A percentile compares a stretch with the other conserved stretches of the same genome.
Conservation (phyloP, 2,888 invertebrate genomes). For the Geophilus truncorum region DNA sequence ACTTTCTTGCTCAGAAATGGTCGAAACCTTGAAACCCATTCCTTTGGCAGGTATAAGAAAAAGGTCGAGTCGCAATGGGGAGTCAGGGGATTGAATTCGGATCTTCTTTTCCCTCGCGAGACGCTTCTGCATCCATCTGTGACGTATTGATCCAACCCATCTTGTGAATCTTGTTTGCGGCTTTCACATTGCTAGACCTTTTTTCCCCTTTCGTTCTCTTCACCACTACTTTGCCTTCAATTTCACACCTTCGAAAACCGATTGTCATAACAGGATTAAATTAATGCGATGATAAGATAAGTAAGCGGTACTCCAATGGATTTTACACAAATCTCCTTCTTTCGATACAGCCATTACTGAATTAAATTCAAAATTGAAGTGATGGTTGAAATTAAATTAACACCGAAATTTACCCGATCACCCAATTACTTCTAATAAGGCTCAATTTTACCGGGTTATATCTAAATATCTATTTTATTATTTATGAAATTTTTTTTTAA, state of each 20-base stretch:
- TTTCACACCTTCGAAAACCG: background rate
- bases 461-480: no score
- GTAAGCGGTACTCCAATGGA: background rate
- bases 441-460: no score
- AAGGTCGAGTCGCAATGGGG: background rate
- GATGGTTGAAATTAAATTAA: no score
- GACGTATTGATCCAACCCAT: constrained; percentile 12
- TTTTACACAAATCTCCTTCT: background rate
- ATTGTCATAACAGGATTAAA: constrained; percentile 8
- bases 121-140: background rate
- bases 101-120: constrained; percentile 13
- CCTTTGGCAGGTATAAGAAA: background rate
- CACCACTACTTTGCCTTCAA: background rate
- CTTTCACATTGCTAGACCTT: background rate
- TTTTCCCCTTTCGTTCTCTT: background rate
- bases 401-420: no score
- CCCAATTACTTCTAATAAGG: no score
- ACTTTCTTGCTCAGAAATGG: background rate
- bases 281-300: background rate
- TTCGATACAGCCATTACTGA: background rate
- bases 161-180: constrained; percentile 5
- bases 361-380: background rate
- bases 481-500: no score
- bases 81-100: background rate
- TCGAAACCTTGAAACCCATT: background rate